Percentiles rank a stretch among this genome's conserved stretches.
phyloP scores from a whole-genome alignment of 1,140 invertebrate genomes.

The Drosophila cardini region DNA sequence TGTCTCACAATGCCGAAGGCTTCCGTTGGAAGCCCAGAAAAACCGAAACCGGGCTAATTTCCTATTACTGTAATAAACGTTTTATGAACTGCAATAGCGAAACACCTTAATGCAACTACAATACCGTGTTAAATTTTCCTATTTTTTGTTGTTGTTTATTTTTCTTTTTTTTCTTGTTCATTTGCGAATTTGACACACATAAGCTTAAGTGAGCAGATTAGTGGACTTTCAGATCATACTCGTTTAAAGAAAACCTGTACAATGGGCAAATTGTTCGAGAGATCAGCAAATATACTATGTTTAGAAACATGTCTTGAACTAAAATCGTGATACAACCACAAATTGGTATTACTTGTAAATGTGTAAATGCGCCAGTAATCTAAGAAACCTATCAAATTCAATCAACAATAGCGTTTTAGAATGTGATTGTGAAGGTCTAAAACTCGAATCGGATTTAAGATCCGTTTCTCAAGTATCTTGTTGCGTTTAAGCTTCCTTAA shows the following conservation, averaged over 20 bases:
- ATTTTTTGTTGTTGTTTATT: conserved; percentile 15
- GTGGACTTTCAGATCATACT: conserved; percentile 47
- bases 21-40: conserved; percentile 46
- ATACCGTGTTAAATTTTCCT: conserved; percentile 8
- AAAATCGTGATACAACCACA: conserved; percentile 64
- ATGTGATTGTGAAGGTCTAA: conserved; percentile 31
- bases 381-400: conserved; percentile 25
- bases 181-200: conserved; percentile 22
- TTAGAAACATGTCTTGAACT: conserved; percentile 68
- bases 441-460: conserved; percentile 25
- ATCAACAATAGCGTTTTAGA: conserved; percentile 40
- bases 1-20: conserved; percentile 61
- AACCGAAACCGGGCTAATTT: conserved; percentile 74
- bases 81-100: conserved; percentile 67
- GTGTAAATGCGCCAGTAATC: conserved; percentile 25
- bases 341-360: conserved; percentile 42
- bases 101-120: conserved; percentile 48
- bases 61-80: conserved; percentile 70
- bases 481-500: conserved; percentile 59
- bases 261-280: conserved; percentile 30
- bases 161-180: conserved; percentile 15
- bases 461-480: conserved; percentile 19
- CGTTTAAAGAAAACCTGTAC: conserved; percentile 66
- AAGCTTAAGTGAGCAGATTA: conserved; percentile 65
- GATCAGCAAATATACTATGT: conserved; percentile 44